Conservation (phyloP, 2,888 invertebrate genomes). For the Spodoptera littoralis region DNA sequence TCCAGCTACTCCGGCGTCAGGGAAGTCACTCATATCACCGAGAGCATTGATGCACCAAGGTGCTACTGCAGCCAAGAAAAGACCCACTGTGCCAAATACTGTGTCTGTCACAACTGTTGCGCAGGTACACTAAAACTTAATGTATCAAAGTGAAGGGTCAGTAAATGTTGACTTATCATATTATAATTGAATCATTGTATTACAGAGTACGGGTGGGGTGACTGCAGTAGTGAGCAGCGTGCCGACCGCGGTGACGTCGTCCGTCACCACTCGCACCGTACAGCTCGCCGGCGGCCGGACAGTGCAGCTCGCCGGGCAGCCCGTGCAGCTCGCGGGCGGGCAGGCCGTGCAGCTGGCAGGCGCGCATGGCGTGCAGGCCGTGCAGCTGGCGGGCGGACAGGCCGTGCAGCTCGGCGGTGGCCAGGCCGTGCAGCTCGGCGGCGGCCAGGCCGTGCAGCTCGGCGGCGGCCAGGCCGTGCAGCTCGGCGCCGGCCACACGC, state of each 20-base stretch:
- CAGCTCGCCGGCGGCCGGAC: conserved; percentile 80
- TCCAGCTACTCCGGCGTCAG: conserved; percentile 79
- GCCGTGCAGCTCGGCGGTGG: conserved; percentile 71
- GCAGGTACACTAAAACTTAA: conserved; percentile 72
- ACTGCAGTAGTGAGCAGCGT: conserved; percentile 74
- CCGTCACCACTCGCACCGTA: conserved; percentile 73
- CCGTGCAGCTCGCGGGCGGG: too few relatives aligned
- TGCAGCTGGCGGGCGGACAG: conserved; percentile 72
- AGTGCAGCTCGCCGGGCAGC: conserved; percentile 73
- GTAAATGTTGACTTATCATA: too few relatives aligned
- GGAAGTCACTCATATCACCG: conserved; percentile 86
- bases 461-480: conserved; percentile 77
- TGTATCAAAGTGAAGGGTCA: too few relatives aligned
- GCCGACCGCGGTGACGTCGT: conserved; percentile 66
- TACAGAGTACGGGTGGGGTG: conserved; percentile 68
- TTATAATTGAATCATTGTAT: conserved; percentile 19
- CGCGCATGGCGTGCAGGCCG: conserved; percentile 66
- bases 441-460: conserved; percentile 76
- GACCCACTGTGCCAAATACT: conserved; percentile 64
- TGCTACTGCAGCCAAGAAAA: conserved; percentile 73
- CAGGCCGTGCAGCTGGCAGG: conserved; percentile 73
- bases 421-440: conserved; percentile 69
- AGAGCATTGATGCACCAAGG: conserved; percentile 82
- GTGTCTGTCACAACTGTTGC: conserved; percentile 71
- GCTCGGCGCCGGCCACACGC: conserved; percentile 65